Base-by-base conservation (phyloP, 2,888 invertebrate species). In the Labia minor region DNA sequence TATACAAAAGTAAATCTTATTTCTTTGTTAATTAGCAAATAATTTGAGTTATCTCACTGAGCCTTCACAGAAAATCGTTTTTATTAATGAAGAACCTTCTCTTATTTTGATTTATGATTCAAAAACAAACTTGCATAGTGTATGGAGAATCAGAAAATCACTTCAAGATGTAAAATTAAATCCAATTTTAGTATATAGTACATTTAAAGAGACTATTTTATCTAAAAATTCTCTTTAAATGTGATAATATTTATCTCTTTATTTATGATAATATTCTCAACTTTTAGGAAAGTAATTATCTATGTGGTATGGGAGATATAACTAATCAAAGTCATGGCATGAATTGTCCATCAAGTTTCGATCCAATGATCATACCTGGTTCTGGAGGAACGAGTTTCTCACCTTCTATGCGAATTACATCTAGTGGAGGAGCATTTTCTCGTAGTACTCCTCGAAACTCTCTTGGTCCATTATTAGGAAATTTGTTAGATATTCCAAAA, bases 101-200 rank as follows among this genome's bases (percentile, higher is more conserved):
- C 81, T 96, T 64, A 86, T 92, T 69, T 79, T 96, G 70, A 77
- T 92, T 0, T 95, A 89, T 72, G 92, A 94, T 75, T 84, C 83
- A 70, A 86, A 86, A 74, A 80, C 86, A 37, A 87, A 86, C 2
- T 83, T 86, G 61, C 95, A 95, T 78, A 89, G 90, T 10, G 82
- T 94, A 1, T 94, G 91, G 81, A 86, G 83, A 72, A 82, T 95
- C 26, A 81, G 95, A 1, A 88, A 86, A 76, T 86, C 92, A 0
- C 82, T 84, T 1, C 76, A 82, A 20, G 89, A 92, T 70, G 95
- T 94, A 77, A 84, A 85, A 19, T 75, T 78, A 4, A 81, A 86
- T 72, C 49, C 19, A 62, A 26, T 19, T 63, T 2, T 14, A 19
- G 19, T 19, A 20, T 65, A 18, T 61, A 11, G 11, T 11, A 37